These are phyloP conservation scores for Catonia carolina DNA, from an alignment of 2,888 invertebrate genomes.

Conservation along the genomic window DNA sequence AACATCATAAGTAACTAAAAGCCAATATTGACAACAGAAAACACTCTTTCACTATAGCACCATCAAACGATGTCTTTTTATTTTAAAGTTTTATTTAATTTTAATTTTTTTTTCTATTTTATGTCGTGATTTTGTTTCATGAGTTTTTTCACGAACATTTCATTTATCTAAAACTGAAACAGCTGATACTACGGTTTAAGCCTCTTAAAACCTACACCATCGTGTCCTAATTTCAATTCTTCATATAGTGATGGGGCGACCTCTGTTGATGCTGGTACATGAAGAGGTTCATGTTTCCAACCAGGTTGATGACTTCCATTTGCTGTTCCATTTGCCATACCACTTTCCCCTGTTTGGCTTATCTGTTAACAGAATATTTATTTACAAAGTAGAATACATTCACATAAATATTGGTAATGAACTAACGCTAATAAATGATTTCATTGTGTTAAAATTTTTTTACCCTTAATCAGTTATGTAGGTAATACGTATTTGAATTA, in stretches of 20 bases:
- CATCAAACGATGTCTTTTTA: no score
- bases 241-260: slow-evolving; percentile 74
- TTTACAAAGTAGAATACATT: neutral
- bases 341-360: slow-evolving; percentile 15
- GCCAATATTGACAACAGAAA: no score
- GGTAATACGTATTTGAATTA: no score
- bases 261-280: slow-evolving; percentile 52
- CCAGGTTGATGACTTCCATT: slow-evolving; percentile 39
- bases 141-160: neutral
- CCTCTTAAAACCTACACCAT: slow-evolving; percentile 74
- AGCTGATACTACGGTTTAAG: slow-evolving; percentile 56
- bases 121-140: no score
- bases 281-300: slow-evolving; percentile 63
- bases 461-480: no score
- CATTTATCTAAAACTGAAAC: slow-evolving; percentile 9
- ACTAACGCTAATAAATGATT: no score
- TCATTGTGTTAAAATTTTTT: no score
- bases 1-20: no score
- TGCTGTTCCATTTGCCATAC: slow-evolving; percentile 1
- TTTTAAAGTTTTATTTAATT: no score
- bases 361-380: slow-evolving; percentile 11
- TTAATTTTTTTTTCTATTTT: no score
- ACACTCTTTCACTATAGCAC: no score
- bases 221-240: slow-evolving; percentile 71
- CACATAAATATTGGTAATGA: no score